Percentiles rank a stretch among this genome's conserved stretches.
Conservation (phyloP, 2,113 vertebrate genomes). For the Sinocyclocheilus rhinocerous region DNA sequence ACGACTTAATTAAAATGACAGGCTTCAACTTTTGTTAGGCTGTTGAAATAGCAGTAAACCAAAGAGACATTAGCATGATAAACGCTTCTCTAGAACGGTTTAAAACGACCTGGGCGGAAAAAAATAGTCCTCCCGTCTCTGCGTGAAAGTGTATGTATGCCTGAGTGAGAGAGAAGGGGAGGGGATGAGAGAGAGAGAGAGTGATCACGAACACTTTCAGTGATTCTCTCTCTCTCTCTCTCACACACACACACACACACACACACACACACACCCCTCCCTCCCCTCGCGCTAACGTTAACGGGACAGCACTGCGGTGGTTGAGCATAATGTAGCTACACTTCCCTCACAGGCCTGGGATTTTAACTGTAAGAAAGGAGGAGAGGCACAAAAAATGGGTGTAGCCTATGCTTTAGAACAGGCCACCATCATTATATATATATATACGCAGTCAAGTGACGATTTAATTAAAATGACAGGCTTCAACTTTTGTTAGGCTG, state of each 20-base stretch:
- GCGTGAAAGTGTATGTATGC: conserved; percentile 22
- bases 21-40: conserved; percentile 14
- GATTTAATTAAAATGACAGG: not conserved
- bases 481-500: conserved; percentile 14
- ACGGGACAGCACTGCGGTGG: conserved; percentile 49
- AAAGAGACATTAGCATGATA: conserved; percentile 2
- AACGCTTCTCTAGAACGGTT: conserved; percentile 1
- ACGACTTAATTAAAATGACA: not conserved
- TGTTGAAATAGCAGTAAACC: not conserved
- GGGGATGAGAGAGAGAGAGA: conserved; percentile 19
- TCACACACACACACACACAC: not conserved
- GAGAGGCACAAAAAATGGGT: conserved; percentile 8
- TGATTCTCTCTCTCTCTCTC: conserved; percentile 6
- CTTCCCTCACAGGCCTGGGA: conserved; percentile 23
- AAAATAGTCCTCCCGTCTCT: conserved; percentile 6
- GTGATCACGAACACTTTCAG: not conserved
- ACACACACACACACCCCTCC: not conserved
- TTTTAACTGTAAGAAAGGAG: not conserved
- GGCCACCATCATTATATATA: not conserved
- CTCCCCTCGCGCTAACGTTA: conserved; percentile 16
- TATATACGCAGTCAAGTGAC: conserved; percentile 25
- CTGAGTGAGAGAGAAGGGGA: conserved; percentile 10
- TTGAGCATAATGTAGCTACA: conserved; percentile 24
- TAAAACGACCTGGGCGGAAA: not conserved
- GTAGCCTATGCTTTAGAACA: not conserved